Base-by-base conservation (phyloP, 1,140 invertebrate genomes). In the Drosophila gunungcola region DNA sequence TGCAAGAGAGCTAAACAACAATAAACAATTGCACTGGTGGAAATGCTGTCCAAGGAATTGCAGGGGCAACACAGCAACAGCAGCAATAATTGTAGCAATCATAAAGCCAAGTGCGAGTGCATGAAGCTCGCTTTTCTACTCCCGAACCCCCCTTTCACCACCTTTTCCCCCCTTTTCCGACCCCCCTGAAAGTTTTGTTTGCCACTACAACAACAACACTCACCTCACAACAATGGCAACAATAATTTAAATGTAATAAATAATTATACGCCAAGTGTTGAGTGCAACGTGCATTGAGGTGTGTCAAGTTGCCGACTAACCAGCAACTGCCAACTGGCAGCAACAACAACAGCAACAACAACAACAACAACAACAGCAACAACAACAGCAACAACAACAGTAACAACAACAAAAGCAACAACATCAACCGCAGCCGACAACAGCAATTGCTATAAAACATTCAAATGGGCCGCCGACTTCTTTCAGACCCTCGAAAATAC, bases 161-260 rank as follows among this genome's bases (percentile, higher is more conserved):
- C 16, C 16, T 42, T 12, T 53, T n/a, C 32, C 32, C 43, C 21
- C 36, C 29, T 25, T 21, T 38, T 13, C 43, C 10, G 42, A 43
- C 52, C 54, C 36, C 78, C 49, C 65, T 70, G 69, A 82, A 82
- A 82, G 80, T 83, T 83, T 83, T 72, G 73, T 74, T 78, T 69
- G 74, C 68, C 65, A 69, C 67, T 36, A 52, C 64, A 67, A 48
- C 13, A 62, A 53, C 61, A 73, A 73, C 55, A 73, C 55, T 81
- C 53, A 49, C 53, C 55, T 48, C 65, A 60, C 85, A 80, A 80
- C 76, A 74, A 73, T 61, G 62, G 57, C 61, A 82, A 88, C 75
- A 88, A 90, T 90, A 79, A 91, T 90, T 91, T 88, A 91, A 91
- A 90, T 91, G 83, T 85, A 91, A 91, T 91, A 91, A 91, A 91